Base-by-base conservation (phyloP, 2,888 invertebrate genomes). In the Conistra vaccinii region DNA sequence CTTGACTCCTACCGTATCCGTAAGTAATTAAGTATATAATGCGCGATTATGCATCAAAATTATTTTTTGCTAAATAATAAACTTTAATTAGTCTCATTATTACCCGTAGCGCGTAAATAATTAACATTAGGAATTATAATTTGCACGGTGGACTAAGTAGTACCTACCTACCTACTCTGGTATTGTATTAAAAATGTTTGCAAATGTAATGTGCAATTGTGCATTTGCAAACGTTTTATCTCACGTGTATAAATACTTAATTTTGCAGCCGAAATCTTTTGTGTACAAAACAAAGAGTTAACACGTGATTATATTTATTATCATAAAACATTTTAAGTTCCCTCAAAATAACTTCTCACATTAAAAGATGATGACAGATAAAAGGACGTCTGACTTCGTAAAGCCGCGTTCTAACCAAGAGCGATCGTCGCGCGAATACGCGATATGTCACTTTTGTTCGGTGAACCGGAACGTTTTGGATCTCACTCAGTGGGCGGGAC, bases 81-180 rank as follows among this genome's bases (percentile, higher is more conserved):
- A 14, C 62, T 48, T 69, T 51, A 69, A 17, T 48, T 48, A 14
- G 14, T 63, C 20, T 35, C n/a, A 35, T 69, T 62, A 35, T 20
- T 63, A 35, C 1, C 26, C 3, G 20, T 45, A 35, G 7, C 61
- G 62, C 5, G 26, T 69, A 14, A 69, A 63, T 69, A 69, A 35
- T 63, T 29, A 10, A 5, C 14, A 48, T 62, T 48, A n/a, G n/a
- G n/a, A n/a, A 20, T 35, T 20, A 35, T 9, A 51, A 39, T 29
- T 63, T 26, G 14, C 5, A 48, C 20, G 7, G 14, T 26, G 1
- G 4, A 53, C 12, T 53, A 53, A 23, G 12, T 20, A 35, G 6
- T 23, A 35, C 9, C n/a, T 26, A 62, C n/a, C 5, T n/a, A 61
- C n/a, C n/a, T 14, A 20, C n/a, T n/a, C 35, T 17, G n/a, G 26